Base-by-base conservation (phyloP, 2,797 vertebrate genomes). In the Geotrypetes seraphini region DNA sequence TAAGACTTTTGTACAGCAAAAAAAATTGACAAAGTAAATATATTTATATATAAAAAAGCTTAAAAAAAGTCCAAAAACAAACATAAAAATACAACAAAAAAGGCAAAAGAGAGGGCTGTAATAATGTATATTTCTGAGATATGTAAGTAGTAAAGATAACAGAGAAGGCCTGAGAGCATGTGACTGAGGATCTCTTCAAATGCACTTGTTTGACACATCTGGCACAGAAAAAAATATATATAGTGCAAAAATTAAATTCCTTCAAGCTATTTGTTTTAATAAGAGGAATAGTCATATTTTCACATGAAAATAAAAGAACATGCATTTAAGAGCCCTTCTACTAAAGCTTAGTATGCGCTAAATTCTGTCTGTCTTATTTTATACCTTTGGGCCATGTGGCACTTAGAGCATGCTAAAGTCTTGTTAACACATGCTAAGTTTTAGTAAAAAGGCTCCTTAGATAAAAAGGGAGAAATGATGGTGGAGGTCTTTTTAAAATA, bases 1-100 rank as follows among this genome's bases (percentile, higher is more conserved):
- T 84, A 83, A 84, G 79, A 95, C 84, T 89, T 88, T 93, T 92
- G 83, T 96, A 96, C 92, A 97, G 90, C 86, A 85, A 97, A 93
- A 90, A 79, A 91, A 79, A 77, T 71, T 71, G 74, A 83, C 80
- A 82, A 81, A 76, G 67, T 79, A 71, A n/a, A 85, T 83, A 72
- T 87, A 88, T 71, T 67, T 58, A 79, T 86, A 83, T 84, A 72
- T 78, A 61, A 60, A 55, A 63, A 55, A 42, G 34, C 67, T 76
- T 74, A 79, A 78, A 74, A 79, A 83, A 78, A 78, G 68, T 71
- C 71, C 78, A 80, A 81, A 84, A 28, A 27, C 29, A 36, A 50
- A 39, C 52, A 37, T 50, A 81, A 83, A 78, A 78, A 73, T 87
- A 88, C 83, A 77, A 81, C 84, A 83, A 80, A 80, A 83, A 85